Evolutionary conservation across 1,140 invertebrate species (phyloP), one percentile per base, ranked within the genome.

Genomic region (Dolichoris vasculosae): DNA sequence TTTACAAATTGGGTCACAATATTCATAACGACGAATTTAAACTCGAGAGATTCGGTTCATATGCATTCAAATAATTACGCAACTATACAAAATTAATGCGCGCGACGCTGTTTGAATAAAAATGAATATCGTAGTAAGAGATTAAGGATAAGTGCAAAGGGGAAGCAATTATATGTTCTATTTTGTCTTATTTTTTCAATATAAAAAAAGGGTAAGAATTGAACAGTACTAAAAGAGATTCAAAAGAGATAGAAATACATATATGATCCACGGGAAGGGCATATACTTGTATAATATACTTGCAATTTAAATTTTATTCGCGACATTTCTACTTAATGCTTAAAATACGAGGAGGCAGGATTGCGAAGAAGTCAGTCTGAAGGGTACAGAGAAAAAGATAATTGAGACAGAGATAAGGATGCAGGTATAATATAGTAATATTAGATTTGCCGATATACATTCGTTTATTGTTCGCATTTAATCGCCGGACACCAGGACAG

Each of bases 11-110:
- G 89, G 90, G 86, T 88, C 88, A 87, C 86, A 88, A 88, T 87
- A 88, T 89, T 90, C 85, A 86, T 90, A 89, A 88, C 86, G 81
- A 88, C 87, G 88, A 91, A 89, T 91, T 91, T 91, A 87, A 91
- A 90, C 75, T 90, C 88, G 88, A 89, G 84, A 85, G 55, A 75
- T 51, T 76, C 69, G 55, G 81, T 77, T 55, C 55, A 78, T n/a
- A 48, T 30, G 71, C 78, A 63, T 46, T 78, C 73, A 86, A 86
- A 86, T 82, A 69, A 86, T 82, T 77, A 82, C 69, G 78, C 80
- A 86, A 86, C 80, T 86, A 80, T 82, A 86, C 71, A 86, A 85
- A 85, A 85, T 55, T 85, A 82, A 82, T 86, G 17, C 80, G 43
- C 84, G 48, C 73, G 59, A 78, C 63, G 63, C 63, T 76, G 79